phyloP scores from a whole-genome alignment of 2,113 vertebrate species.

The Sturnus vulgaris region DNA sequence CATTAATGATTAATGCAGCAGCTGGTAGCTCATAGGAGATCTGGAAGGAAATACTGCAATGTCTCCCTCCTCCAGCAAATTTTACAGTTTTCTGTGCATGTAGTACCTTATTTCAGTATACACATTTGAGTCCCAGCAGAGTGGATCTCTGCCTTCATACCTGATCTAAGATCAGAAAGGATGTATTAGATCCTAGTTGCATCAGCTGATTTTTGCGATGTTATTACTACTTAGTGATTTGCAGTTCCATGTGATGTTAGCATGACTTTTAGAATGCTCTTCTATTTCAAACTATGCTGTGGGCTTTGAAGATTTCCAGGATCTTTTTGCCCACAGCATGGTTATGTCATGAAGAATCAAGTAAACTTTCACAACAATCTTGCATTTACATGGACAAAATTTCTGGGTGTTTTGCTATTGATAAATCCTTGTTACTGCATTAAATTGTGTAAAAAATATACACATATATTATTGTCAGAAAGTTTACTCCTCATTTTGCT shows the following conservation, averaged over 20 bases:
- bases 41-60: neutral
- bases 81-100: neutral
- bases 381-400: neutral
- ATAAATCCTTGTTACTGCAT: neutral
- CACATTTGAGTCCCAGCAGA: neutral
- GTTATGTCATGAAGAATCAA: neutral
- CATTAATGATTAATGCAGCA: constrained; percentile 53
- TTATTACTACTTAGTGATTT: neutral
- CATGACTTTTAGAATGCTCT: neutral
- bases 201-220: neutral
- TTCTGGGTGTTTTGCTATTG: neutral
- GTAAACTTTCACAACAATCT: neutral
- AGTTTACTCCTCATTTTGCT: neutral
- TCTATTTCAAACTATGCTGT: neutral
- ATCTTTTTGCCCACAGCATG: neutral
- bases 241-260: neutral
- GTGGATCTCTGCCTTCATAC: neutral
- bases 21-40: neutral
- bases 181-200: neutral
- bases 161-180: neutral
- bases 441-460: neutral
- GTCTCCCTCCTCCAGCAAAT: neutral
- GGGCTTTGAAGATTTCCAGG: neutral
- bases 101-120: neutral
- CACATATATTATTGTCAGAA: neutral